phyloP scores from a whole-genome alignment of 2,113 vertebrate species.

The Lepisosteus osseus region DNA sequence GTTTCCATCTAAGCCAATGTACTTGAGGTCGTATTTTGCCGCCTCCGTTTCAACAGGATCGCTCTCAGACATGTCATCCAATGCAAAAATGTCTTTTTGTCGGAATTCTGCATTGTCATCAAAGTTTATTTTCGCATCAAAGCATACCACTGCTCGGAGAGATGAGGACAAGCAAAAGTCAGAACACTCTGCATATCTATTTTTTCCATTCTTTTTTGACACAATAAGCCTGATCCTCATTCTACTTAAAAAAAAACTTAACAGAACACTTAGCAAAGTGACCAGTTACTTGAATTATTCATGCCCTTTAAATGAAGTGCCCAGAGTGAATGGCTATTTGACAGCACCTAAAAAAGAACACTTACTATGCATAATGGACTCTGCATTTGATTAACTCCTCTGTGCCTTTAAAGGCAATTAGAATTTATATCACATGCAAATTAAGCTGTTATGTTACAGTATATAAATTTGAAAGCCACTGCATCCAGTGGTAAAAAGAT shows the following conservation, averaged over 20 bases:
- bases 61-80: conserved; percentile 92
- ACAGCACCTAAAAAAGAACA: conserved; percentile 35
- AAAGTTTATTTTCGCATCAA: conserved; percentile 98
- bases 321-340: conserved; percentile 22
- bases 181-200: conserved; percentile 18
- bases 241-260: no score
- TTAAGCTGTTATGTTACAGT: not conserved
- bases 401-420: conserved; percentile 1
- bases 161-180: not conserved
- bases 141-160: conserved; percentile 83
- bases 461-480: no score
- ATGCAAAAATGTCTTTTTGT: conserved; percentile 92
- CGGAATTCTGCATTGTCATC: conserved; percentile 98
- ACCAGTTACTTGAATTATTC: no score
- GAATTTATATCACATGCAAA: not conserved
- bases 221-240: no score
- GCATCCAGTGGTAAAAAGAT: no score
- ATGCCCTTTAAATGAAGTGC: not conserved
- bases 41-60: conserved; percentile 91
- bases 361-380: conserved; percentile 36
- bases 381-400: conserved; percentile 25
- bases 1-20: conserved; percentile 95
- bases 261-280: no score
- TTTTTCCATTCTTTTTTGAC: not conserved
- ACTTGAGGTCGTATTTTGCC: conserved; percentile 92